Base-by-base conservation (phyloP, 2,888 invertebrate genomes). In the Pristionchus mayeri region DNA sequence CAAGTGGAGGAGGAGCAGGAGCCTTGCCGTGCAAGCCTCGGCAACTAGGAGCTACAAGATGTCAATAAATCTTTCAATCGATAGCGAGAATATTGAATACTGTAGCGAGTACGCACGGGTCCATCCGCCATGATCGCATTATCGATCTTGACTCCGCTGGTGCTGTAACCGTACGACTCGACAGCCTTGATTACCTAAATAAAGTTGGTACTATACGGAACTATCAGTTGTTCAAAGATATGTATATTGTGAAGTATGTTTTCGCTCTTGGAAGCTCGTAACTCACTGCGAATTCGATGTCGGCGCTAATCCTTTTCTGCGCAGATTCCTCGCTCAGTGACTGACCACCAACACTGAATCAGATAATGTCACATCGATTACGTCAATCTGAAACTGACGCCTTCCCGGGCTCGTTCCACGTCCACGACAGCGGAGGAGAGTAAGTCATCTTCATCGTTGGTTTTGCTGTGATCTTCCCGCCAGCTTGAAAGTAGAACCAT, bases 401-500 rank as follows among this genome's bases (percentile, higher is more conserved):
- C 3, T 44, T 27, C 1, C 0, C 76, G 4, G 30, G 27, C 1
- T 18, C 0, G 21, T 44, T 34, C 2, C 7, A 78, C 0, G 76
- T 78, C 76, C 76, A 78, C 0, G 76, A 9, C 0, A 30, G 50
- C 6, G 76, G 50, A 1, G 76, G 76, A 2, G 76, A 78, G 7
- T 78, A 78, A 21, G 27, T 34, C 50, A 78, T 50, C 50, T 18
- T 78, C 40, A 78, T 30, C 21, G 30, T 50, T 3, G 76, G 76
- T 4, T 34, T 57, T 3, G 54, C 80, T 30, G 80, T 80, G 54
- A 80, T 54, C n/a, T 37, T n/a, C n/a, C 71, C 71, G 40, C 40
- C 63, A 34, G 34, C 34, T 13, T 9, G 44, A 44, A 44, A 13
- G 13, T 9, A 13, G 13, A 3, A n/a, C n/a, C n/a, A n/a, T n/a